Percentiles rank a stretch among this genome's conserved stretches.
These are phyloP conservation scores for Scolopax mira DNA, from an alignment of 2,113 vertebrate species.

Conservation along the genomic window DNA sequence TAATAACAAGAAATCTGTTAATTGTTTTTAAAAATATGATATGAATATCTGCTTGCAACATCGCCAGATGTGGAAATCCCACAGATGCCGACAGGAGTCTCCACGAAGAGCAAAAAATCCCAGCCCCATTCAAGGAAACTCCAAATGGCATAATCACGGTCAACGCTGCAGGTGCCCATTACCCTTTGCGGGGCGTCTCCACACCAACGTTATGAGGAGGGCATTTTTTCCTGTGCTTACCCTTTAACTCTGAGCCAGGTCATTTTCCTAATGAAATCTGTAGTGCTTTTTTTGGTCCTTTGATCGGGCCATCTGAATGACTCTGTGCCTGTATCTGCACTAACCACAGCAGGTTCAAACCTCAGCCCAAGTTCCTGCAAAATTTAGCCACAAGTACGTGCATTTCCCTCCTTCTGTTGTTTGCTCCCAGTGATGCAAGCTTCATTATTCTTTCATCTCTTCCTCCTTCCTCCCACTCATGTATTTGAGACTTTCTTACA, in stretches of 20 bases:
- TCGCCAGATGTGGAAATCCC: not conserved
- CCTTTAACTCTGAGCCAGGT: not conserved
- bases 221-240: not conserved
- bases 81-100: not conserved
- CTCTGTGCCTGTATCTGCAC: not conserved
- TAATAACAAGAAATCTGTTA: not conserved
- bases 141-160: rapidly evolving
- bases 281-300: not conserved
- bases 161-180: not conserved
- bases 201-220: not conserved
- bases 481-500: conserved; percentile 37
- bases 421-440: conserved; percentile 35
- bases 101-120: not conserved
- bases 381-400: not conserved
- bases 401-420: conserved; percentile 18
- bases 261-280: conserved; percentile 22
- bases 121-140: not conserved
- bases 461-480: conserved; percentile 55
- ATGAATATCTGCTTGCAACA: not conserved
- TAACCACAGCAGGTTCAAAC: not conserved
- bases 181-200: not conserved
- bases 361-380: conserved; percentile 14
- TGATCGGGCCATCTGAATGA: not conserved
- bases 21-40: not conserved
- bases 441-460: conserved; percentile 58